Evolutionary conservation across 2,113 vertebrate species (phyloP).

Genomic region (Mellivora capensis): DNA sequence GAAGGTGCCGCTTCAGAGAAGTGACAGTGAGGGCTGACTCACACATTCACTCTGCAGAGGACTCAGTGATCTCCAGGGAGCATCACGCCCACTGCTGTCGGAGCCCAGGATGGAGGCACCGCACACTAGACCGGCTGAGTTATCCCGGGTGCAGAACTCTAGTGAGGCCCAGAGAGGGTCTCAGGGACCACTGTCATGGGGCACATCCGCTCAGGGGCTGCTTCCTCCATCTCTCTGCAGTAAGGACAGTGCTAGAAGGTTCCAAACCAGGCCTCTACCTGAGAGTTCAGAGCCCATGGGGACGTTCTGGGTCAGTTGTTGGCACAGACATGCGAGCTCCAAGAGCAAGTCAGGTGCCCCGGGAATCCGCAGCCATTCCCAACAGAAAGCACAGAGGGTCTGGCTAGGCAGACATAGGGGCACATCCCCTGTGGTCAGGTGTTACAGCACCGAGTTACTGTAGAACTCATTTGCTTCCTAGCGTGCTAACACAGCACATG

Average conservation of each 20-base stretch:
- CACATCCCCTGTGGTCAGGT: no score
- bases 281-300: not conserved
- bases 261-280: not conserved
- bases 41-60: no score
- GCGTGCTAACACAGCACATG: not conserved
- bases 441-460: rapidly evolving
- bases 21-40: not conserved
- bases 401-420: not conserved
- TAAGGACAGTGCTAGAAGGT: not conserved
- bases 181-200: not conserved
- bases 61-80: no score
- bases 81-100: no score
- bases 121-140: not conserved
- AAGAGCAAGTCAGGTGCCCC: no score
- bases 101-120: no score
- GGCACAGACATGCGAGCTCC: not conserved
- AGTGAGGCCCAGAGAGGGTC: no score
- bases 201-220: not conserved
- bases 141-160: no score
- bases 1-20: not conserved
- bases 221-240: not conserved
- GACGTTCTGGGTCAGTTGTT: rapidly evolving
- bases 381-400: not conserved
- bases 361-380: not conserved
- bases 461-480: not conserved